Percentiles rank a stretch among this genome's conserved stretches.
phyloP scores from a whole-genome alignment of 2,888 invertebrate genomes.

The Onchidella celtica region DNA sequence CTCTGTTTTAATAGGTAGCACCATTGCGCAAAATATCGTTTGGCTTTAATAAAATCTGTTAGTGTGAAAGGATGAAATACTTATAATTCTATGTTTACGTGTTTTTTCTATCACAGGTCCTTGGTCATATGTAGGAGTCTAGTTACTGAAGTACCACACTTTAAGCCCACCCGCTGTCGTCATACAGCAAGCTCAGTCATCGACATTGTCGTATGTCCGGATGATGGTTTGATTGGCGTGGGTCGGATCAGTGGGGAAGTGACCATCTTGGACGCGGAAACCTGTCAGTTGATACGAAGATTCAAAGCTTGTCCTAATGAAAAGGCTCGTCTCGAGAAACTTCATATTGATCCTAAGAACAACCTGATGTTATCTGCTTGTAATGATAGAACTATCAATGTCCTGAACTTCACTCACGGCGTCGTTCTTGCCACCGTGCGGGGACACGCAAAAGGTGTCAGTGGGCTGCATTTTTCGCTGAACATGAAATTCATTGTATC shows the following conservation, averaged over 20 bases:
- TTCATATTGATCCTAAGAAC: constrained; percentile 9
- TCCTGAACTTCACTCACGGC: constrained; percentile 27
- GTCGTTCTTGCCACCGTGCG: neutral
- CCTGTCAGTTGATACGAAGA: constrained; percentile 8
- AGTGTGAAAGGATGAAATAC: too few relatives aligned
- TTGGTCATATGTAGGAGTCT: constrained; percentile 30
- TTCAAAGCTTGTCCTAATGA: constrained; percentile 27
- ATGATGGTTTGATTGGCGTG: neutral
- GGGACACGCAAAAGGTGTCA: constrained; percentile 36
- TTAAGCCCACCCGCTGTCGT: constrained; percentile 26
- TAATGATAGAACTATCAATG: constrained; percentile 20
- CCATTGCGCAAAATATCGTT: too few relatives aligned
- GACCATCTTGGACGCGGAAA: constrained; percentile 27
- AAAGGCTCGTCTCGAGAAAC: constrained; percentile 29
- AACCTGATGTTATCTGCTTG: constrained; percentile 38
- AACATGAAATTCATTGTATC: constrained; percentile 47
- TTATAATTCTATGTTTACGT: too few relatives aligned
- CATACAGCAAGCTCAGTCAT: constrained; percentile 33
- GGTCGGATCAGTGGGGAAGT: constrained; percentile 33
- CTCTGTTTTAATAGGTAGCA: too few relatives aligned
- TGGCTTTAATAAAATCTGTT: too few relatives aligned
- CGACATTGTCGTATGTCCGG: constrained; percentile 28
- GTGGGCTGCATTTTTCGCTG: constrained; percentile 28
- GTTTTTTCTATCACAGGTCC: too few relatives aligned
- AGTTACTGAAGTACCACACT: neutral